Evolutionary conservation across 2,888 invertebrate genomes (phyloP).

Genomic region (Caenorhabditis uteleia): DNA sequence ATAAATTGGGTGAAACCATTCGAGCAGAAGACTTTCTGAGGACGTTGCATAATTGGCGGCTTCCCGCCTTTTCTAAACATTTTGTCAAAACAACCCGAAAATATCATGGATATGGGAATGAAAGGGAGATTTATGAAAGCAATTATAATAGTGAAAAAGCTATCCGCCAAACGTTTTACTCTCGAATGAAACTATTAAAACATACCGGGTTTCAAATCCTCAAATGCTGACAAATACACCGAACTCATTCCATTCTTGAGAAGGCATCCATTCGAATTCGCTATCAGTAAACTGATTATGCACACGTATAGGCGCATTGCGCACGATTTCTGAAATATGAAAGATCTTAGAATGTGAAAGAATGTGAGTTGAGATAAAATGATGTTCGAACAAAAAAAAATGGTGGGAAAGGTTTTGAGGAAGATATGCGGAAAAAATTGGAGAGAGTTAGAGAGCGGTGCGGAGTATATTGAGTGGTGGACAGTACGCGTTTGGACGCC

Average conservation of each 20-base stretch:
- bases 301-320: too few species aligned
- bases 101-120: conserved; percentile 17
- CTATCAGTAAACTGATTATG: neutral
- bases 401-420: too few species aligned
- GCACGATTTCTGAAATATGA: too few species aligned
- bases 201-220: conserved; percentile 55
- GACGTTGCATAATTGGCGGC: too few species aligned
- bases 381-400: conserved; percentile 1
- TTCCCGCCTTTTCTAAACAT: too few species aligned
- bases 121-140: too few species aligned
- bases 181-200: neutral
- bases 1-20: conserved; percentile 13
- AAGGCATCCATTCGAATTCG: conserved; percentile 53
- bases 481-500: too few species aligned
- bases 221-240: conserved; percentile 59
- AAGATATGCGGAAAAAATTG: too few species aligned
- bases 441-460: too few species aligned
- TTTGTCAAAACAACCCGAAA: conserved; percentile 11
- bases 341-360: neutral
- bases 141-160: neutral
- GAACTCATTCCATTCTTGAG: conserved; percentile 61
- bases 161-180: too few species aligned
- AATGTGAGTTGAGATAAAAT: neutral
- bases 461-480: too few species aligned
- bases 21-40: conserved; percentile 6